Base-by-base conservation (phyloP, 2,797 vertebrate genomes). In the Apogon talboti region DNA sequence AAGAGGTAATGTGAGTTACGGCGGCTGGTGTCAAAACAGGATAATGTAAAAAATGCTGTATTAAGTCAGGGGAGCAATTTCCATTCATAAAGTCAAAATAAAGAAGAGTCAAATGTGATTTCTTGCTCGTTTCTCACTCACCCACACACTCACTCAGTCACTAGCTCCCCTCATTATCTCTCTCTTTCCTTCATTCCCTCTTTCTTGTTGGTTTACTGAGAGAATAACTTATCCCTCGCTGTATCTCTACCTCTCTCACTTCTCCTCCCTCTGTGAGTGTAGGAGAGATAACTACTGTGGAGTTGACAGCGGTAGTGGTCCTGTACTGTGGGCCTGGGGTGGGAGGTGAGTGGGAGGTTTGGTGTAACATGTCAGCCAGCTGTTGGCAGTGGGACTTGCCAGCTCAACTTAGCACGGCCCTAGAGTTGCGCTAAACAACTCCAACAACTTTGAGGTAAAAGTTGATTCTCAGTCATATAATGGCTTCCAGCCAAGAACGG, bases 261-360 rank as follows among this genome's bases (percentile, higher is more conserved):
- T 81, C 74, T 78, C 70, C 81, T 62, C 68, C 71, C 59, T 79
- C 78, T 73, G 60, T 41, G 55, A 85, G 81, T 77, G 78, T 70
- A 74, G 79, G 48, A 79, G 74, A 73, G 77, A 86, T 86, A 88
- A 88, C 81, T 82, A 61, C 75, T 33, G 76, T 57, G 59, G 73
- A 89, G 81, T 69, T 92, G 89, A 92, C 87, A 87, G 82, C 70
- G 33, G 78, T 55, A 81, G 87, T 84, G 87, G 87, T 90, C 87
- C 81, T 84, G 84, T 82, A 49, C 72, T 73, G 73, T 71, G 63
- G 74, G 81, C 81, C 59, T 0, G 24, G 78, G 84, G 75, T 82
- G 82, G 81, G 85, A 87, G 88, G 83, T 85, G 88, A 91, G 90
- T 90, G 81, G 90, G 87, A 89, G 87, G 84, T 71, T 86, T 7